A percentile compares a stretch with the other conserved stretches of the same genome.
phyloP scores from a whole-genome alignment of 2,797 vertebrate species.

The Leptatherina wallacei region DNA sequence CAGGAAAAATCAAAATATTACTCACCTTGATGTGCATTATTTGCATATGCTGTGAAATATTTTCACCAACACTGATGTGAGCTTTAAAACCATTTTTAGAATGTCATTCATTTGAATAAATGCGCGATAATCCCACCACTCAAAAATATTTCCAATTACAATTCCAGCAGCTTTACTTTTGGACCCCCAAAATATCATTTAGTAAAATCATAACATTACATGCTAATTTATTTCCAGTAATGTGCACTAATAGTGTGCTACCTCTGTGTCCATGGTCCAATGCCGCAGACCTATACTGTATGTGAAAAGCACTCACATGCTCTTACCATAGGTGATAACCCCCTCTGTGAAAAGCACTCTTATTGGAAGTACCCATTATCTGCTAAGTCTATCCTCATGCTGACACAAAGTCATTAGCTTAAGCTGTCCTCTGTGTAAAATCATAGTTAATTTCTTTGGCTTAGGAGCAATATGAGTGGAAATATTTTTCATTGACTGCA shows the following conservation, averaged over 20 bases:
- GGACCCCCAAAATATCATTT: slow-evolving; percentile 69
- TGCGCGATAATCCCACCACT: slow-evolving; percentile 36
- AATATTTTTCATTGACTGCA: slow-evolving; percentile 43
- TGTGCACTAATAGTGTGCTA: slow-evolving; percentile 69
- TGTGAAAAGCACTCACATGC: slow-evolving; percentile 80
- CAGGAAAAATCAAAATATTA: slow-evolving; percentile 24
- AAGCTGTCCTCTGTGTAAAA: slow-evolving; percentile 77
- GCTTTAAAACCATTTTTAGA: slow-evolving; percentile 28
- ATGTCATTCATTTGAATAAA: slow-evolving; percentile 54
- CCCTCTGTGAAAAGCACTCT: slow-evolving; percentile 79
- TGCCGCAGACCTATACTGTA: slow-evolving; percentile 64
- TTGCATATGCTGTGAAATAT: background rate
- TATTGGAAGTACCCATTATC: slow-evolving; percentile 81
- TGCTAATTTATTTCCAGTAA: slow-evolving; percentile 77
- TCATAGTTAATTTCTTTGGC: slow-evolving; percentile 67
- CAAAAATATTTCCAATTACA: slow-evolving; percentile 50
- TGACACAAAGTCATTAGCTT: slow-evolving; percentile 80
- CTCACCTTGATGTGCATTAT: slow-evolving; percentile 4
- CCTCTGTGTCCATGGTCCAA: slow-evolving; percentile 69
- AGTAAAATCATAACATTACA: slow-evolving; percentile 73
- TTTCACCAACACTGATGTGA: background rate
- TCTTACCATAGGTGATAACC: slow-evolving; percentile 80
- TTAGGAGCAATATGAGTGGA: slow-evolving; percentile 45
- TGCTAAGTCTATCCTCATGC: slow-evolving; percentile 75
- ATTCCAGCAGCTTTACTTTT: slow-evolving; percentile 51